phyloP scores from a whole-genome alignment of 2,888 invertebrate species.

The Rhamphomyia laevipes region DNA sequence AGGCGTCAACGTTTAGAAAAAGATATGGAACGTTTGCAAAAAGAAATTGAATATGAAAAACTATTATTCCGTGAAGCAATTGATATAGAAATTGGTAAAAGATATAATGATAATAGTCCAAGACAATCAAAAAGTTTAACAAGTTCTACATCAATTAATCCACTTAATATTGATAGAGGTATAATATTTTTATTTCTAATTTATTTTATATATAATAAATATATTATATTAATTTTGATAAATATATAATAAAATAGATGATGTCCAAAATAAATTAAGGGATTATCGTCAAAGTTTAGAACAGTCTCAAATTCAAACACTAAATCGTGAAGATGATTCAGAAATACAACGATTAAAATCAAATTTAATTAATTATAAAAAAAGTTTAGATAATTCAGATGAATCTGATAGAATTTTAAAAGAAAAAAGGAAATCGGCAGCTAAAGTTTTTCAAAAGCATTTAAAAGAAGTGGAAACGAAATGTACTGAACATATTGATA shows the following conservation, averaged over 20 bases:
- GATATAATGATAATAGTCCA: no score
- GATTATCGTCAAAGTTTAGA: constrained; percentile 6
- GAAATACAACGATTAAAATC: constrained; percentile 9
- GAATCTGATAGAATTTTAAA: constrained; percentile 1
- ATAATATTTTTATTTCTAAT: not conserved
- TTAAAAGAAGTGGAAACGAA: constrained; percentile 9
- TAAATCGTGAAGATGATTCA: constrained; percentile 3
- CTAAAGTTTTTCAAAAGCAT: constrained; percentile 13
- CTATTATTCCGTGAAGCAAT: constrained; percentile 6
- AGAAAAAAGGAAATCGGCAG: constrained; percentile 10
- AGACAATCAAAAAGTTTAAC: no score
- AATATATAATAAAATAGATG: constrained; percentile 1
- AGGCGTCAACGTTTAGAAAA: constrained; percentile 7
- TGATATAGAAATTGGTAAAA: constrained; percentile 6
- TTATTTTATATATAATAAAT: not conserved
- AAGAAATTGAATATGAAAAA: constrained; percentile 12
- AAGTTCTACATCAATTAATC: constrained; percentile 3
- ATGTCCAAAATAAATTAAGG: constrained; percentile 5
- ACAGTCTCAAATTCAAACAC: constrained; percentile 2
- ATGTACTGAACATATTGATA: constrained; percentile 10
- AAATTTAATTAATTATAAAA: constrained; percentile 9
- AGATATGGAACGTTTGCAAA: constrained; percentile 10
- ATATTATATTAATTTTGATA: not conserved
- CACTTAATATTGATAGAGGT: constrained; percentile 8
- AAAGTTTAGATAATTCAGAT: constrained; percentile 4